These are phyloP conservation scores for Cherax destructor DNA, from an alignment of 1,140 invertebrate species.

Conservation along the genomic window DNA sequence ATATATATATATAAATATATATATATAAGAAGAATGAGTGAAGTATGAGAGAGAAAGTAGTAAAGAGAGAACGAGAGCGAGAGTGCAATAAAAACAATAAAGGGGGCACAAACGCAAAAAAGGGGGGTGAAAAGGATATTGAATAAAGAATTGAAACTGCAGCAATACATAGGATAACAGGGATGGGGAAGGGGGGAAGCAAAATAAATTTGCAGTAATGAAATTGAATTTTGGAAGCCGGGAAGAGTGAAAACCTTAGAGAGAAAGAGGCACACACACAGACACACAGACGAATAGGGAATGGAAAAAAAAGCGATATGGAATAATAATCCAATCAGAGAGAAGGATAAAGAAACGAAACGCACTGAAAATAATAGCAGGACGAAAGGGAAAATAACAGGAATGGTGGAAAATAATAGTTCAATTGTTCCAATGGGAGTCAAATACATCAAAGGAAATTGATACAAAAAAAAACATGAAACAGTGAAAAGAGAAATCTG, in stretches of 20 bases:
- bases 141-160: constrained; percentile 62
- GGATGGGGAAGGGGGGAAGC: neutral
- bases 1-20: too few relatives aligned
- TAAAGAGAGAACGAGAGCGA: neutral
- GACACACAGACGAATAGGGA: neutral
- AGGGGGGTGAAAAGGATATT: constrained; percentile 43
- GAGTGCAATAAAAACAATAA: neutral
- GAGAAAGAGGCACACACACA: neutral
- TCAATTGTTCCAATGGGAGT: constrained; percentile 63
- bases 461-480: constrained; percentile 57
- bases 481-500: constrained; percentile 56
- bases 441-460: constrained; percentile 64
- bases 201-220: constrained; percentile 58
- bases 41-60: too few relatives aligned
- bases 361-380: constrained; percentile 47
- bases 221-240: constrained; percentile 46
- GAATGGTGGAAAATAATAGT: constrained; percentile 57
- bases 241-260: constrained; percentile 41
- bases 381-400: constrained; percentile 53
- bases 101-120: constrained; percentile 10
- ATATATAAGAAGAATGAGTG: too few relatives aligned
- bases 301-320: constrained; percentile 1
- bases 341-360: constrained; percentile 52
- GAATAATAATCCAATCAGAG: constrained; percentile 61
- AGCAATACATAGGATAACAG: constrained; percentile 58